Evolutionary conservation across 2,888 invertebrate species (phyloP), one percentile per base, ranked within the genome.

Genomic region (Tachina fera): DNA sequence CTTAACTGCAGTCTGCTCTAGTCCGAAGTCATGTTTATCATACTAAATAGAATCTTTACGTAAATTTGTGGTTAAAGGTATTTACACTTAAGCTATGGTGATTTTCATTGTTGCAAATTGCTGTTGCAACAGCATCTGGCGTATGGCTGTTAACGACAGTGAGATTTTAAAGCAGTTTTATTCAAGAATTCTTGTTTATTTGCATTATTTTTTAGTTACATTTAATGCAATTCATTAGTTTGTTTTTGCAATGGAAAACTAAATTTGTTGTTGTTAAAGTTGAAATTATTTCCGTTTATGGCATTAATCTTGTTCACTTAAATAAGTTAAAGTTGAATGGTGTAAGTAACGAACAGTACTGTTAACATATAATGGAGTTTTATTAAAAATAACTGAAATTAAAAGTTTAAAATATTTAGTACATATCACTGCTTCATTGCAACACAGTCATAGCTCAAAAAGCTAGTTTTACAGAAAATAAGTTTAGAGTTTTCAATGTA

Each of bases 51-150:
- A 63, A 51, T 76, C 75, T 82, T 76, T 63, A 56, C 49, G 63
- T 76, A 70, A 82, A 76, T 75, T 81, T 82, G 70, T 70, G 76
- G 70, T 82, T 82, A 49, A 56, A 76, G 70, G 63, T 76, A 76
- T 82, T 82, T 82, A 63, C 45, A 43, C 47, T 75, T 82, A 82
- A 82, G 68, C 70, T 31, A 31, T 82, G 56, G 70, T 70, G 63
- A 70, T 70, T 70, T 58, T 63, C 56, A 22, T 68, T 70, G 47
- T 71, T 75, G 68, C 22, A 61, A 43, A 41, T 78, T 70, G 14
- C 16, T 70, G 56, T 19, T 53, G 58, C 70, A 43, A 31, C 22
- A 53, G 31, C 47, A 16, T 13, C 31, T 45, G 60, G 49, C 9
- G 9, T 41, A 2, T 22, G 45, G 56, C 22, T 75, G 53, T 56